phyloP scores from a whole-genome alignment of 2,888 invertebrate genomes.

The Lycia hirtaria region DNA sequence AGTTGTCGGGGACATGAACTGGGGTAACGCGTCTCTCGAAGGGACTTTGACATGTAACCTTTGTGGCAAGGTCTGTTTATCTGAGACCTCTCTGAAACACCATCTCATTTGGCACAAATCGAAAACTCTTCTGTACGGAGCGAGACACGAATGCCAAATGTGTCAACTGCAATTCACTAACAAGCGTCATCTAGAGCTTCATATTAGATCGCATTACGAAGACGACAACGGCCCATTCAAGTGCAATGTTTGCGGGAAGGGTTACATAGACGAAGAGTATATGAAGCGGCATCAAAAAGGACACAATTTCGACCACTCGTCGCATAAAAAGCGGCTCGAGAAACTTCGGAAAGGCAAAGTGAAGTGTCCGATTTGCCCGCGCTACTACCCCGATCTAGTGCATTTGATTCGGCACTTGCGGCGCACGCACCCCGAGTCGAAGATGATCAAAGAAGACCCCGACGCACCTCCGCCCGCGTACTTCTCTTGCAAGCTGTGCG shows the following conservation, averaged over 20 bases:
- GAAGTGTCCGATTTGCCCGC: constrained; percentile 77
- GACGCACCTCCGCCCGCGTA: constrained; percentile 73
- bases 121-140: constrained; percentile 71
- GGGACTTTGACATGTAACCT: constrained; percentile 72
- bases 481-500: constrained; percentile 76
- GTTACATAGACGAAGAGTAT: constrained; percentile 81
- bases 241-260: constrained; percentile 81
- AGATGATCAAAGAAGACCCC: constrained; percentile 81
- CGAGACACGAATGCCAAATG: constrained; percentile 75
- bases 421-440: constrained; percentile 78
- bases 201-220: constrained; percentile 79
- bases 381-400: constrained; percentile 72
- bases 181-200: constrained; percentile 75
- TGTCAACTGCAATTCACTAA: constrained; percentile 79
- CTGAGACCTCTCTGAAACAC: constrained; percentile 72
- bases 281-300: constrained; percentile 79
- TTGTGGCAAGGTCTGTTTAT: constrained; percentile 78
- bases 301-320: constrained; percentile 79
- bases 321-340: constrained; percentile 72
- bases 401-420: constrained; percentile 77
- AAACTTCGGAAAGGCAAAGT: constrained; percentile 74
- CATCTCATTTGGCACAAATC: constrained; percentile 78
- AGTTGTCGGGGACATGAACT: constrained; percentile 58
- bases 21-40: constrained; percentile 52
- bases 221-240: constrained; percentile 81